phyloP scores from a whole-genome alignment of 2,113 vertebrate species.

The Myiopsitta monachus region DNA sequence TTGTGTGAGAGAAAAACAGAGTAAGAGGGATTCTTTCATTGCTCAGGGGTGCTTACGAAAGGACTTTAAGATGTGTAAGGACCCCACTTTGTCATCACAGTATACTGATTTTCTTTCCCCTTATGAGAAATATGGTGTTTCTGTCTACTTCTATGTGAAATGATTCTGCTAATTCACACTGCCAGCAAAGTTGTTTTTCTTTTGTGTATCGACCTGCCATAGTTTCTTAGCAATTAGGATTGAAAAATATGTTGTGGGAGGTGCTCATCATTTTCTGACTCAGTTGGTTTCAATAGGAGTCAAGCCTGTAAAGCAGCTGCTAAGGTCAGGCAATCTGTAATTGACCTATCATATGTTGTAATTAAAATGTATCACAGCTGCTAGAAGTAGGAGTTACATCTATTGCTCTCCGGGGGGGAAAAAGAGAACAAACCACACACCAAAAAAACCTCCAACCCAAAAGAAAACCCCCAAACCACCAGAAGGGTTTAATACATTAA shows the following conservation, averaged over 20 bases:
- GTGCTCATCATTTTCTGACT: constrained; percentile 18
- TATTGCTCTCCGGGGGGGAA: neutral
- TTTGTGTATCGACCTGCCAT: neutral
- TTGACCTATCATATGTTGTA: neutral
- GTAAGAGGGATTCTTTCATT: neutral
- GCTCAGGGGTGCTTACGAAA: neutral
- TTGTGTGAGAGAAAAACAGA: neutral
- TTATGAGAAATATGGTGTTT: neutral
- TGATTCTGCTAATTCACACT: neutral
- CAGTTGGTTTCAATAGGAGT: constrained; percentile 29
- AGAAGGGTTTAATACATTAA: neutral
- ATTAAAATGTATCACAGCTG: neutral
- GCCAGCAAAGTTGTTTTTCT: neutral
- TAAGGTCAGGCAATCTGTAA: constrained; percentile 13
- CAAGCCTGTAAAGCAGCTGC: constrained; percentile 19
- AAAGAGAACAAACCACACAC: neutral
- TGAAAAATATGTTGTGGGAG: constrained; percentile 16
- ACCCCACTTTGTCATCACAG: neutral
- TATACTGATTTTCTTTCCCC: neutral
- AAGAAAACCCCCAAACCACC: neutral
- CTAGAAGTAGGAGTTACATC: neutral
- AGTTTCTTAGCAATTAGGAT: constrained; percentile 38
- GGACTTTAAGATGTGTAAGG: neutral
- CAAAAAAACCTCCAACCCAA: neutral
- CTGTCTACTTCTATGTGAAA: neutral